Evolutionary conservation across 2,888 invertebrate genomes (phyloP).

Genomic region (Andrena bicolor): DNA sequence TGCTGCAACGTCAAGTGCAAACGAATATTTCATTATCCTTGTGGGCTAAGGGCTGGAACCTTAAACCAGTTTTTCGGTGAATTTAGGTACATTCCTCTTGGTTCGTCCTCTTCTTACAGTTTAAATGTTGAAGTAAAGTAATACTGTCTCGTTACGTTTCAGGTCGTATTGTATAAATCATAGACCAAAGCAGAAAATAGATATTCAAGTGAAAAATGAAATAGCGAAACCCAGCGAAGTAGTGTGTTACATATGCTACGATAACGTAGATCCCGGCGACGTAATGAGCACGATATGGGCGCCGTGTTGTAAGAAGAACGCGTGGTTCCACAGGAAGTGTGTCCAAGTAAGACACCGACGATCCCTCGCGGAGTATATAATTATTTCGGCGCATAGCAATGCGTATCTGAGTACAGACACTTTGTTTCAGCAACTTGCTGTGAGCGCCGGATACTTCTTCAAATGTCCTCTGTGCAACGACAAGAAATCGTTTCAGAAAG

Average conservation of each 20-base stretch:
- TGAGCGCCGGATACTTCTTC: constrained; percentile 92
- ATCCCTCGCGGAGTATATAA: not conserved
- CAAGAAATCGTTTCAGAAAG: constrained; percentile 87
- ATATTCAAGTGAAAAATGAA: constrained; percentile 73
- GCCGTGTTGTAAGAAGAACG: constrained; percentile 91
- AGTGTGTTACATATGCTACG: constrained; percentile 90
- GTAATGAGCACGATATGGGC: constrained; percentile 87
- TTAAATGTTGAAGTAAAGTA: not conserved
- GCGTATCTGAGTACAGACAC: constrained; percentile 1
- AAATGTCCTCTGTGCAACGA: constrained; percentile 95
- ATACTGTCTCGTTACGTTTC: constrained; percentile 19
- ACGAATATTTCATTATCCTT: constrained; percentile 91
- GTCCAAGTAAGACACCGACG: constrained; percentile 86
- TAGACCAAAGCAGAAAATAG: constrained; percentile 86
- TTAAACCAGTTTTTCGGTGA: constrained; percentile 89
- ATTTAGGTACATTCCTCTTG: constrained; percentile 84
- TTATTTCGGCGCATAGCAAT: not conserved
- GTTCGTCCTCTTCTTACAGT: constrained; percentile 81
- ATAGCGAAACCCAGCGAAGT: constrained; percentile 73
- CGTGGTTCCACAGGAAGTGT: constrained; percentile 92
- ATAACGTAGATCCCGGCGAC: constrained; percentile 86
- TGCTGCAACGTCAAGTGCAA: constrained; percentile 89
- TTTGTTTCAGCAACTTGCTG: constrained; percentile 88
- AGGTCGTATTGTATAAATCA: constrained; percentile 89
- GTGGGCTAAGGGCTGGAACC: constrained; percentile 89